Percentiles rank a stretch among this genome's conserved stretches.
These are phyloP conservation scores for Diorhabda elongata DNA, from an alignment of 1,140 invertebrate species.

Conservation along the genomic window DNA sequence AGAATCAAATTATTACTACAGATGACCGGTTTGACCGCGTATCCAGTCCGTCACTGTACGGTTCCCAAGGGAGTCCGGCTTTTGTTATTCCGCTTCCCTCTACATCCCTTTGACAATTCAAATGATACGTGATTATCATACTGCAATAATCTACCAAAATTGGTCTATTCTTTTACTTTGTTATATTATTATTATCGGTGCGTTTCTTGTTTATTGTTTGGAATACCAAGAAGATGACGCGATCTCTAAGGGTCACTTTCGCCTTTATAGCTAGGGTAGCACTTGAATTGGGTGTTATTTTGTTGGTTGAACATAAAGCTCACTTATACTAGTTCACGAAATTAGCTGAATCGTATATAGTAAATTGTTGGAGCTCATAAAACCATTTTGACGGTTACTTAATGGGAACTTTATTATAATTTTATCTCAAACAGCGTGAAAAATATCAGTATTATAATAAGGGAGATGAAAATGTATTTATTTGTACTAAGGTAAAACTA, in stretches of 20 bases:
- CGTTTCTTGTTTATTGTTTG: not conserved
- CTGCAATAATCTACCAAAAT: conserved; percentile 15
- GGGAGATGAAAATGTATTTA: no score
- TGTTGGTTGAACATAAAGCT: conserved; percentile 7
- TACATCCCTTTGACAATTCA: conserved; percentile 29
- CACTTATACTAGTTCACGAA: conserved; percentile 6
- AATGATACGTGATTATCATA: conserved; percentile 40
- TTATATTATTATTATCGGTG: conserved; percentile 11
- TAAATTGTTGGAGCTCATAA: not conserved
- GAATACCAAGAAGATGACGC: not conserved
- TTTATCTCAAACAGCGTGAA: not conserved
- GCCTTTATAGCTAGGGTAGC: conserved; percentile 6
- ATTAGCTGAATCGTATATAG: conserved; percentile 1
- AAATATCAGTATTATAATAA: not conserved
- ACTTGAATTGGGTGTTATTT: conserved; percentile 16
- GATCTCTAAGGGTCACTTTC: conserved; percentile 6
- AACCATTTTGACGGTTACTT: not conserved
- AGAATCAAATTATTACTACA: no score
- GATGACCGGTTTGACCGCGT: no score
- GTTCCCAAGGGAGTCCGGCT: conserved; percentile 20
- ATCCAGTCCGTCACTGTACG: not conserved
- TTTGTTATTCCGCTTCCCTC: conserved; percentile 25
- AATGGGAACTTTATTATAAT: not conserved
- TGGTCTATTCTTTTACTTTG: conserved; percentile 21
- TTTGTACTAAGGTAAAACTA: no score